Evolutionary conservation across 2,797 vertebrate genomes (phyloP).

Genomic region (Falco berigora): DNA sequence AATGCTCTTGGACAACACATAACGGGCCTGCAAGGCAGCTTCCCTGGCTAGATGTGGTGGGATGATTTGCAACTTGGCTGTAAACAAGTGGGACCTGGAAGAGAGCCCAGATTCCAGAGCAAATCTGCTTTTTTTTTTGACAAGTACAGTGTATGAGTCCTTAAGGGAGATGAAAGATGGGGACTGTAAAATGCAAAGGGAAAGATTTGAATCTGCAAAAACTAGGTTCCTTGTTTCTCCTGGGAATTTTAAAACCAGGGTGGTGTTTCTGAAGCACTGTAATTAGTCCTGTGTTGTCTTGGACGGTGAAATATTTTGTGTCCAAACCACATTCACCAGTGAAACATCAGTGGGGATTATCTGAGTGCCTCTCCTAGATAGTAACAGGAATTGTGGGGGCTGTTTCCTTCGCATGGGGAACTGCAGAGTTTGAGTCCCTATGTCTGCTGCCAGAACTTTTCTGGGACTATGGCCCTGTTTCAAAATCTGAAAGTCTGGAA

Average conservation of each 20-base stretch:
- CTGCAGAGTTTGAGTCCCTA: neutral
- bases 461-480: neutral
- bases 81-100: slow-evolving; percentile 41
- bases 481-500: neutral
- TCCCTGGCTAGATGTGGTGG: slow-evolving; percentile 18
- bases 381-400: neutral
- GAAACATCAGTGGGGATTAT: neutral
- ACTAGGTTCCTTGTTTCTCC: neutral
- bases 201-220: slow-evolving; percentile 11
- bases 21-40: neutral
- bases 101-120: slow-evolving; percentile 43
- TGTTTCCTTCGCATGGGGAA: neutral
- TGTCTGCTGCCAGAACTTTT: neutral
- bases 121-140: slow-evolving; percentile 23
- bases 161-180: neutral
- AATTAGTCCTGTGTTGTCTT: neutral
- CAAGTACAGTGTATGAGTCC: neutral
- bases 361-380: neutral
- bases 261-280: neutral
- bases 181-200: neutral
- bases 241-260: neutral
- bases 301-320: neutral
- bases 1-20: neutral
- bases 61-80: slow-evolving; percentile 48
- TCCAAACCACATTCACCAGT: neutral